Evolutionary conservation across 2,113 vertebrate genomes (phyloP), one percentile per base, ranked within the genome.

Genomic region (Myotis brandtii): DNA sequence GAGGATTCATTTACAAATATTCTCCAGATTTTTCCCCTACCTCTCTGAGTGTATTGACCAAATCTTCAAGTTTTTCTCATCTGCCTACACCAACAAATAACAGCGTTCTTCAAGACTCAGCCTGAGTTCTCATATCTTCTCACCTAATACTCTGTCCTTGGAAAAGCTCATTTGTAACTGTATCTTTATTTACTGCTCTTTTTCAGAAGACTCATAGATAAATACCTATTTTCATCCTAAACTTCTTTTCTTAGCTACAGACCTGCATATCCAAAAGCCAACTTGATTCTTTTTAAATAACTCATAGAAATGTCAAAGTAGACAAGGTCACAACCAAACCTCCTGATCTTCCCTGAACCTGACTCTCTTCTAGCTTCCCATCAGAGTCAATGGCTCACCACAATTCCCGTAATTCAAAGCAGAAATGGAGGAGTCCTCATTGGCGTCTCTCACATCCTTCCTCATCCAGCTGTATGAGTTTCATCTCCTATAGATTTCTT

Each of bases 251-350:
- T 89, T 54, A 37, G 70, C 25, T 73, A 64, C 6, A 56, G 30
- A 67, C 50, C 14, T 85, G 12, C 43, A 50, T 37, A 82, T 85
- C 67, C 54, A 56, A 86, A 86, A 89, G 76, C 30, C 30, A 86
- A 54, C 46, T 82, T 93, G 69, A 79, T 82, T 93, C 40, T 21
- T 95, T 50, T 77, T 90, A 37, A 80, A n/a, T 75, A 75, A 89
- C 30, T 84, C 80, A 75, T 6, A 79, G 43, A 84, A 83, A 87
- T 37, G 46, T 75, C 62, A 75, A 82, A 79, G 54, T n/a, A 89
- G 93, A 50, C 80, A 80, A 73, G 30, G 25, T 73, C 13, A 89
- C 82, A 69, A 75, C 27, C 37, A 92, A 80, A 64, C 56, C 17
- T 40, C 17, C 23, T n/a, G 30, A 69, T 75, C 52, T 27, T 89